Conservation (phyloP, 2,888 invertebrate genomes). For the Tyria jacobaeae region DNA sequence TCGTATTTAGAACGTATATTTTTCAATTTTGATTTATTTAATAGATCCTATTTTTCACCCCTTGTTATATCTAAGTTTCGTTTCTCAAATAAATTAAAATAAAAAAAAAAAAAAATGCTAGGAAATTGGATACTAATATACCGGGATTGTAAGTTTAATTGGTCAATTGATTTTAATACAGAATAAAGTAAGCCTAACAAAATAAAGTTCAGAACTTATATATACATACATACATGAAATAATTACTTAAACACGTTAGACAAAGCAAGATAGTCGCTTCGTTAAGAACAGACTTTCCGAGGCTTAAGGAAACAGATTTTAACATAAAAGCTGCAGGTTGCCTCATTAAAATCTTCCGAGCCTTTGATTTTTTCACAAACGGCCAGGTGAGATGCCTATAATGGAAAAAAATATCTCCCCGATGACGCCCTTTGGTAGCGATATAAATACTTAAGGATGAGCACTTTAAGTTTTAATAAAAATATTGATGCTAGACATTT, state of each 20-base stretch:
- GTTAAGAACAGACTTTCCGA: constrained; percentile 33
- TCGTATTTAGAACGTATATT: constrained; percentile 30
- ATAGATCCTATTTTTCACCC: not conserved
- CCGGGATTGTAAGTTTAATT: not conserved
- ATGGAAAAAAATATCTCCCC: constrained; percentile 46
- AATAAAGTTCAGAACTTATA: not conserved
- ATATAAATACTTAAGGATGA: constrained; percentile 60
- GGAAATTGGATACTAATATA: not conserved
- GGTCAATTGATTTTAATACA: not conserved
- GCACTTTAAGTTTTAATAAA: constrained; percentile 52
- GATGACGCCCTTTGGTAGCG: constrained; percentile 62
- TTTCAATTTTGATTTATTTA: constrained; percentile 5
- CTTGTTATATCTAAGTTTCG: not conserved
- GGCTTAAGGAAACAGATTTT: constrained; percentile 56
- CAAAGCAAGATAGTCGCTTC: constrained; percentile 17
- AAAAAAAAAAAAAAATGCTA: no score
- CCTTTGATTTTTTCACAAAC: constrained; percentile 81
- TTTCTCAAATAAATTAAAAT: no score
- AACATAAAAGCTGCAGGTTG: constrained; percentile 80
- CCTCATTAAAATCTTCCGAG: constrained; percentile 86
- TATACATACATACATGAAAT: not conserved
- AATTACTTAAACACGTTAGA: not conserved
- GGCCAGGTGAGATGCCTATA: constrained; percentile 57
- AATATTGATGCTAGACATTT: constrained; percentile 32
- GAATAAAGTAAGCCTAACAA: not conserved